Base-by-base conservation (phyloP, 2,888 invertebrate species). In the Leptarthrus brevirostris region DNA sequence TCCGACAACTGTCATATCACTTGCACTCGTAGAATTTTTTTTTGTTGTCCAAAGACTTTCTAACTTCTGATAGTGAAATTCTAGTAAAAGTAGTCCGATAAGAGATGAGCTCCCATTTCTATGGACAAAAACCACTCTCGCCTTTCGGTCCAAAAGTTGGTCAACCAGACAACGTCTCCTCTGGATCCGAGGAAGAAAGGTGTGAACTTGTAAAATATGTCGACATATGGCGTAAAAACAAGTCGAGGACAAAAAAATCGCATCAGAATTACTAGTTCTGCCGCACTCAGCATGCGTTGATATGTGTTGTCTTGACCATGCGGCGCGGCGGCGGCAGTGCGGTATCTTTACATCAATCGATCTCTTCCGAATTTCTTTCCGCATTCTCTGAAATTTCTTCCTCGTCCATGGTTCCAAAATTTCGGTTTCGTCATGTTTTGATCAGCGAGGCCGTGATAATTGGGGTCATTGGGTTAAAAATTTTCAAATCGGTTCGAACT, bases 381-480 rank as follows among this genome's bases (percentile, higher is more conserved):
- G 49, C 49, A 16, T 49, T 20, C 49, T 8, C 18, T 20, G 49
- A 49, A 20, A 20, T 49, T 49, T 18, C 36, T 36, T 58, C 58
- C 24, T 16, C 56, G 26, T 16, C 24, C 30, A 30, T 26, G 30
- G 16, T 56, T 8, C 30, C n/a, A 36, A 2, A 6, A 22, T 26
- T 36, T 16, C 16, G 34, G 36, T 58, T 58, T 58, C 34, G 58
- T 58, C 58, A 36, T 58, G 26, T 56, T 58, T 18, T 58, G 36
- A 12, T 36, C 12, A 18, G 16, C 36, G 16, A 16, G 58, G 36
- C 58, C 36, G 58, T 58, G 8, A 69, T 14, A 66, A 69, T 49
- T 22, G 47, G 26, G 66, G 66, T 69, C 66, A 69, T 16, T 69
- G 30, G 66, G 66, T 69, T 69, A 69, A 47, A 66, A 36, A 58